Conservation (phyloP, 2,888 invertebrate species). For the Pristionchus fissidentatus region DNA sequence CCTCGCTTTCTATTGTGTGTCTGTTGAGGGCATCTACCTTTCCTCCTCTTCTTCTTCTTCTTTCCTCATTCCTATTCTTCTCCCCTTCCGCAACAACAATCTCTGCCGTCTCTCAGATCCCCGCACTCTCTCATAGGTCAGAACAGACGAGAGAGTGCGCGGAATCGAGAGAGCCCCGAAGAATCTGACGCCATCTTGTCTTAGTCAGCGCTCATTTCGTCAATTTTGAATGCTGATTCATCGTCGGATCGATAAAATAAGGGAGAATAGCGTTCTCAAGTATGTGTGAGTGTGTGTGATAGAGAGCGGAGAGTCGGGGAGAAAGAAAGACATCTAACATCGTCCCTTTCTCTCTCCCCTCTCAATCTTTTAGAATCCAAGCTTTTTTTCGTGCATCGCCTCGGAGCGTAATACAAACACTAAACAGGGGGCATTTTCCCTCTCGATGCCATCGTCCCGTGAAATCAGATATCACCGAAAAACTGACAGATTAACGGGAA, state of each 20-base stretch:
- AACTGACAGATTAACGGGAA: conserved; percentile 38
- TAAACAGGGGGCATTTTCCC: too few species aligned
- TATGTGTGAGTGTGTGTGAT: too few species aligned
- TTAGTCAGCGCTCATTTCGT: conserved; percentile 30
- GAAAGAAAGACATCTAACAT: too few species aligned
- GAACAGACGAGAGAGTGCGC: neutral
- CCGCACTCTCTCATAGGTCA: neutral
- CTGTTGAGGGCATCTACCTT: too few species aligned
- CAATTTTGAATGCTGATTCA: conserved; percentile 3
- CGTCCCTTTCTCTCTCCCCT: too few species aligned
- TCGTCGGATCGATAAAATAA: too few species aligned
- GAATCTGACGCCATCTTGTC: neutral
- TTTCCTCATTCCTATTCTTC: conserved; percentile 6
- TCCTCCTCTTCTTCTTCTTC: neutral
- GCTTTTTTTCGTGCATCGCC: too few species aligned
- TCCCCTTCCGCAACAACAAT: conserved; percentile 18
- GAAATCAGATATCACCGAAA: conserved; percentile 9
- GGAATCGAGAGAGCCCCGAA: neutral
- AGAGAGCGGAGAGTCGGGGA: too few species aligned
- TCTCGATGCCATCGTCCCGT: conserved; percentile 5
- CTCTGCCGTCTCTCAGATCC: neutral
- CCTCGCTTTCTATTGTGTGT: too few species aligned
- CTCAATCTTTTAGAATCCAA: too few species aligned
- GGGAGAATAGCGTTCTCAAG: too few species aligned
- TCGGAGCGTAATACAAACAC: too few species aligned